A percentile compares a stretch with the other conserved stretches of the same genome.
Conservation (phyloP, 2,797 vertebrate species). For the Lindbergichthys nudifrons region DNA sequence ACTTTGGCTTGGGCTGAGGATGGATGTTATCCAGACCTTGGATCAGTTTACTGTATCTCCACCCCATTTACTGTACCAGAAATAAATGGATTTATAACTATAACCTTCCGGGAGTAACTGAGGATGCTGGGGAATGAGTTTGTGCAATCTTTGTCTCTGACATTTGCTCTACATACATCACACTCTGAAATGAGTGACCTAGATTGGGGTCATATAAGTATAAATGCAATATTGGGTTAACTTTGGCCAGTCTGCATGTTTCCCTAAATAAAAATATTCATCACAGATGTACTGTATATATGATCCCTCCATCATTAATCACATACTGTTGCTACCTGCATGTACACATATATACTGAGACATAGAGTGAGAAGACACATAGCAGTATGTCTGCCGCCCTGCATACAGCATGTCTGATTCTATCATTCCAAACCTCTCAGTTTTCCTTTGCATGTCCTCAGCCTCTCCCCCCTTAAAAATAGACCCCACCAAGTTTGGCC, state of each 20-base stretch:
- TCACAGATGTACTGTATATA: not conserved
- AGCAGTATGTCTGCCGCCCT: not conserved
- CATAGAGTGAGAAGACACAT: not conserved
- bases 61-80: constrained; percentile 14
- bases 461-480: constrained; percentile 60
- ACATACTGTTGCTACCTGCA: not conserved
- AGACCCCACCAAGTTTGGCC: constrained; percentile 70
- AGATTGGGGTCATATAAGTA: not conserved
- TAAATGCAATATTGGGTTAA: not conserved
- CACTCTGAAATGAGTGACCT: not conserved
- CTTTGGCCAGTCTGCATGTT: not conserved
- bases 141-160: not conserved
- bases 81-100: not conserved
- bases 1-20: not conserved
- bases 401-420: constrained; percentile 20
- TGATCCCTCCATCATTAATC: not conserved
- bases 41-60: constrained; percentile 10
- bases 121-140: not conserved
- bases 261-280: not conserved
- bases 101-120: not conserved
- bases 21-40: constrained; percentile 5
- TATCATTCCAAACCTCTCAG: constrained; percentile 40
- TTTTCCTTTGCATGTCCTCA: constrained; percentile 17
- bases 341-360: constrained; percentile 1
- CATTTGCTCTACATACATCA: constrained; percentile 1